A percentile compares a stretch with the other conserved stretches of the same genome.
Evolutionary conservation across 1,140 invertebrate species (phyloP).

Genomic region (Apis dorsata): DNA sequence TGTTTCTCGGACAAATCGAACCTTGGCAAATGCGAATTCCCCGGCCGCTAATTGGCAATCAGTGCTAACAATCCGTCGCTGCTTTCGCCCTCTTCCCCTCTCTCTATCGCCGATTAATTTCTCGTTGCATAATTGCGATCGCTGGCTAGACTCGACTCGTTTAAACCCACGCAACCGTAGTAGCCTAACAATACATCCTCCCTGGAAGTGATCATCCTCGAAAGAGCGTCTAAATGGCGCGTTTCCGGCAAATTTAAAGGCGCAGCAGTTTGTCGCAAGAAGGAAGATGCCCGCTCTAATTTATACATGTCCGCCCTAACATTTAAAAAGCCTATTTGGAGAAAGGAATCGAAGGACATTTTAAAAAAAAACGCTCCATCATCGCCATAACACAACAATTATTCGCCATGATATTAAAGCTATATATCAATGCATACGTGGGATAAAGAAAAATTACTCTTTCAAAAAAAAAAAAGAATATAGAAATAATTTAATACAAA

Average conservation of each 20-base stretch:
- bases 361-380: conserved; percentile 19
- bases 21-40: conserved; percentile 21
- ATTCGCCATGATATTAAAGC: conserved; percentile 4
- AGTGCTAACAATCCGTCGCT: conserved; percentile 63
- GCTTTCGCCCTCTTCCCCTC: conserved; percentile 42
- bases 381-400: conserved; percentile 26
- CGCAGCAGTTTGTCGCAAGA: conserved; percentile 20
- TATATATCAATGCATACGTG: not conserved
- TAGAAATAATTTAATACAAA: not conserved
- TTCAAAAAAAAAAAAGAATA: not conserved
- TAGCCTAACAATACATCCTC: conserved; percentile 40
- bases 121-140: conserved; percentile 60
- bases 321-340: not conserved
- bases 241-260: conserved; percentile 31
- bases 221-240: conserved; percentile 33
- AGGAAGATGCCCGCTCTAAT: conserved; percentile 45
- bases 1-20: not conserved
- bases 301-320: conserved; percentile 43
- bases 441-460: not conserved
- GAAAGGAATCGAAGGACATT: conserved; percentile 32
- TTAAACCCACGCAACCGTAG: conserved; percentile 50
- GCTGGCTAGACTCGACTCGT: conserved; percentile 55
- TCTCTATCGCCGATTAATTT: conserved; percentile 53
- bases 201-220: conserved; percentile 24
- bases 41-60: conserved; percentile 41